Conservation (phyloP, 2,797 vertebrate genomes). For the Halcyon smyrnensis region DNA sequence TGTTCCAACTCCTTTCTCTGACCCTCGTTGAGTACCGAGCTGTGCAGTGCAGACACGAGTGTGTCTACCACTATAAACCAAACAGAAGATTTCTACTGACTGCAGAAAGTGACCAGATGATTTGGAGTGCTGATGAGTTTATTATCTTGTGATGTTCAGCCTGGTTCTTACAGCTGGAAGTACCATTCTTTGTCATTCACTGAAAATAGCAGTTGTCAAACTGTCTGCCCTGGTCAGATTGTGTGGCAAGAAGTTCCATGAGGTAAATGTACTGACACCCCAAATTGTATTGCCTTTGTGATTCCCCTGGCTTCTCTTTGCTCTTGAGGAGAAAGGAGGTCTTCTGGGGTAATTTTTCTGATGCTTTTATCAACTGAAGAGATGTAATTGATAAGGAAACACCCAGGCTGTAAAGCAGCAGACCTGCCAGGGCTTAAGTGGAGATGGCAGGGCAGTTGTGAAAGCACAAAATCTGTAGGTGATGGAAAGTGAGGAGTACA, state of each 20-base stretch:
- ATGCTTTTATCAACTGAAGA: conserved; percentile 24
- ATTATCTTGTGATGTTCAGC: background rate
- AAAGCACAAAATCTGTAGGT: background rate
- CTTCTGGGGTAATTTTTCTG: conserved; percentile 14
- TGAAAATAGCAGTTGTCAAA: background rate
- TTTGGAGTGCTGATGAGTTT: background rate
- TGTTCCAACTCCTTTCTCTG: background rate
- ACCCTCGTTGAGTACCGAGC: background rate
- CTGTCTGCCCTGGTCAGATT: conserved; percentile 23
- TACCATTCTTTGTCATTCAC: background rate
- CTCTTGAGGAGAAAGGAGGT: background rate
- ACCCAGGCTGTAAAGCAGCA: background rate
- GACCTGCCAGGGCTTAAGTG: background rate
- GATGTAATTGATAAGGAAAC: conserved; percentile 13
- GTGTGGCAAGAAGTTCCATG: background rate
- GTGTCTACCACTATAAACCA: background rate
- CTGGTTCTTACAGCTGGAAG: background rate
- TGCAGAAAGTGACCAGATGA: background rate
- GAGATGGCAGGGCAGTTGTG: background rate
- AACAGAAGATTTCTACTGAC: background rate
- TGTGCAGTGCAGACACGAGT: background rate
- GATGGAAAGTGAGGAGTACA: background rate
- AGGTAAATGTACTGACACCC: background rate
- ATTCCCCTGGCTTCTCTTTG: background rate
- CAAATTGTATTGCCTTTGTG: conserved; percentile 22